Evolutionary conservation across 2,888 invertebrate species (phyloP).

Genomic region (Thecophora atra): DNA sequence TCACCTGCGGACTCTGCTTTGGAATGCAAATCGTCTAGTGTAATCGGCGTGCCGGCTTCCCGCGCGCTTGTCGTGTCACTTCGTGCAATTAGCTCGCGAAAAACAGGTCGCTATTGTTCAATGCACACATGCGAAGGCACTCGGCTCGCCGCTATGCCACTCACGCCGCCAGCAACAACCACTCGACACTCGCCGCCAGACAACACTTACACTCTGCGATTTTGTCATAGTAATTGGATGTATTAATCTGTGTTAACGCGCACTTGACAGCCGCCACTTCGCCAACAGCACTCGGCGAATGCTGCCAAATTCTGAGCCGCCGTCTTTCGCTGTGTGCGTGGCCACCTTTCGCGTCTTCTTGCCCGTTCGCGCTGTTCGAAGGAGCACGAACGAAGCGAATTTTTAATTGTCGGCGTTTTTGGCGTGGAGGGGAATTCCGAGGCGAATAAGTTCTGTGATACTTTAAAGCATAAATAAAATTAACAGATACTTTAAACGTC

Average conservation of each 20-base stretch:
- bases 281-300: slow-evolving; percentile 23
- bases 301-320: slow-evolving; percentile 20
- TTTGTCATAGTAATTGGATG: slow-evolving; percentile 66
- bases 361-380: too few species aligned
- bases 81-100: slow-evolving; percentile 24
- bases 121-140: neutral
- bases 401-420: too few species aligned
- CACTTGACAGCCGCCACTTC: slow-evolving; percentile 41
- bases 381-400: too few species aligned
- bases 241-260: slow-evolving; percentile 63
- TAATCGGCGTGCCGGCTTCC: slow-evolving; percentile 7
- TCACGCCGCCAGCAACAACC: slow-evolving; percentile 42
- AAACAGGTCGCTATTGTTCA: slow-evolving; percentile 11
- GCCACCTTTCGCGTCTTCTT: too few species aligned
- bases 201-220: slow-evolving; percentile 60
- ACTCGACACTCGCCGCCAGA: slow-evolving; percentile 45
- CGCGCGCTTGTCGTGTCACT: neutral
- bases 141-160: slow-evolving; percentile 23
- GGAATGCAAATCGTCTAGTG: too few species aligned
- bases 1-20: too few species aligned
- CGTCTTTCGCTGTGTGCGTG: too few species aligned
- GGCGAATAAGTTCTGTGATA: too few species aligned
- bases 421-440: too few species aligned
- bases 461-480: too few species aligned
- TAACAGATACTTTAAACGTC: too few species aligned